Percentiles rank a stretch among this genome's conserved stretches.
Conservation (phyloP, 2,888 invertebrate species). For the Muscina levida region DNA sequence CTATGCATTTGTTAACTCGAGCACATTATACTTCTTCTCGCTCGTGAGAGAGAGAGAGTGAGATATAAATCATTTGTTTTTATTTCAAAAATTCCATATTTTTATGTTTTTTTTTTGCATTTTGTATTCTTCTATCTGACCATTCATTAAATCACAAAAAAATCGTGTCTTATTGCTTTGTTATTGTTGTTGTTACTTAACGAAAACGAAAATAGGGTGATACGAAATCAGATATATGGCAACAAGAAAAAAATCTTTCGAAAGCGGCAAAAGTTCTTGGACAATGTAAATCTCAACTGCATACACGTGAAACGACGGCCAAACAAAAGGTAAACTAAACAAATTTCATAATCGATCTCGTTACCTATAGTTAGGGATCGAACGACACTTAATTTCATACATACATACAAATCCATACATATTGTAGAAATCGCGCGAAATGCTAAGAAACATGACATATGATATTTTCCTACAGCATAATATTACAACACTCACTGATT, state of each 20-base stretch:
- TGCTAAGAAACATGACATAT: too few species aligned
- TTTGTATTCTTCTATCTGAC: conserved; percentile 1
- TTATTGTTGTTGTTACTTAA: conserved; percentile 45
- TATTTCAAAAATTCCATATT: conserved; percentile 30
- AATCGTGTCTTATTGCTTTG: conserved; percentile 32
- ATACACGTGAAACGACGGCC: conserved; percentile 80
- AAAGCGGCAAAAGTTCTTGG: conserved; percentile 82
- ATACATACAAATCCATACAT: conserved; percentile 1
- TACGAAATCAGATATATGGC: conserved; percentile 80
- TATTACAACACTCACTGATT: too few species aligned
- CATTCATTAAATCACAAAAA: conserved; percentile 15
- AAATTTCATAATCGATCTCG: conserved; percentile 48
- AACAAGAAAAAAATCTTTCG: conserved; percentile 81
- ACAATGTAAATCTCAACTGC: conserved; percentile 81
- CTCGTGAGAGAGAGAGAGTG: background rate
- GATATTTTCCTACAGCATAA: too few species aligned
- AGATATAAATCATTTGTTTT: conserved; percentile 45
- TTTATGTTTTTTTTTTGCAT: conserved; percentile 17
- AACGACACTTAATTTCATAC: background rate
- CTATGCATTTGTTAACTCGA: conserved; percentile 48
- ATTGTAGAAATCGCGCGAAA: background rate
- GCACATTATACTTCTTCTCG: conserved; percentile 42
- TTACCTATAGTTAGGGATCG: background rate
- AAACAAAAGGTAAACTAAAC: conserved; percentile 79
- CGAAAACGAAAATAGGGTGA: conserved; percentile 75